Evolutionary conservation across 2,113 vertebrate species (phyloP).

Genomic region (rabbit (Oryctolagus cuniculus)): DNA sequence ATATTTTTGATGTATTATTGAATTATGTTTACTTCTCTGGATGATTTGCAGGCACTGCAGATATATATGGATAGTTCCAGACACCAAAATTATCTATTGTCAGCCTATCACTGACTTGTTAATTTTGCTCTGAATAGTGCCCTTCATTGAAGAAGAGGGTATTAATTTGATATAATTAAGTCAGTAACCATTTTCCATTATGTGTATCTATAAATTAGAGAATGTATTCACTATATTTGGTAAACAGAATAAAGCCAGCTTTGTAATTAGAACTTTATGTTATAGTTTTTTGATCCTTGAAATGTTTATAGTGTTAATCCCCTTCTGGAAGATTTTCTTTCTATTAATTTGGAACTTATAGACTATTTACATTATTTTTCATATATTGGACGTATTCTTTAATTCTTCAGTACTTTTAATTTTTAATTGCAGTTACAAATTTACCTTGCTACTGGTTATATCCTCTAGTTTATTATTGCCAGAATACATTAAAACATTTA

Average conservation of each 20-base stretch:
- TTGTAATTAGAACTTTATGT: neutral
- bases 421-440: neutral
- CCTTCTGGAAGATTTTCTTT: neutral
- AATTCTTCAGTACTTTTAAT: neutral
- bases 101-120: neutral
- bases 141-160: neutral
- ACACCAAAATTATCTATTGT: neutral
- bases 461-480: neutral
- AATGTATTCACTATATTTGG: neutral
- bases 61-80: neutral
- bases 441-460: neutral
- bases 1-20: neutral
- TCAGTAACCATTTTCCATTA: neutral
- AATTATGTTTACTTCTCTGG: neutral
- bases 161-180: neutral
- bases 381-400: neutral
- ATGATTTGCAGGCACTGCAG: neutral
- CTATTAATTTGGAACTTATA: neutral
- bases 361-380: neutral
- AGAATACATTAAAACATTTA: neutral
- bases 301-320: neutral
- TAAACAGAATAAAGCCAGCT: neutral
- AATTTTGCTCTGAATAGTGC: neutral
- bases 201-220: neutral
- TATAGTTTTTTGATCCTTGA: neutral